These are phyloP conservation scores for Zoanthus gigantus DNA, from an alignment of 92 coral and sea anemone species.

Conservation along the genomic window DNA sequence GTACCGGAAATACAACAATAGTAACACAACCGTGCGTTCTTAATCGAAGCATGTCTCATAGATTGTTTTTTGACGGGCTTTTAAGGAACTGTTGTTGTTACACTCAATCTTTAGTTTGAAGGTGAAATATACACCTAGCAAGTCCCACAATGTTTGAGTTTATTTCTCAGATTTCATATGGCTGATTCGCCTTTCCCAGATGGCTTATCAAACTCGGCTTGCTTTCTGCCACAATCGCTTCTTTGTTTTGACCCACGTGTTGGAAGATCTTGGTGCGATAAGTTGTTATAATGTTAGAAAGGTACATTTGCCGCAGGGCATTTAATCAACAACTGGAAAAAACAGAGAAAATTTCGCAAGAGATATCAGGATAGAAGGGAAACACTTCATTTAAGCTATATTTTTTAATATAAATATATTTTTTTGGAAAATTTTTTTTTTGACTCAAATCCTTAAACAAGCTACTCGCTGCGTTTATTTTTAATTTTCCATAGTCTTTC, in stretches of 20 bases:
- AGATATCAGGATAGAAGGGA: neutral
- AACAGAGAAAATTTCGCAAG: neutral
- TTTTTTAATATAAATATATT: neutral
- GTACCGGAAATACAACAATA: slow-evolving; percentile 45
- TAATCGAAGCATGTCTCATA: slow-evolving; percentile 28
- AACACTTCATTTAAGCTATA: neutral
- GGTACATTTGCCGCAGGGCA: slow-evolving; percentile 31
- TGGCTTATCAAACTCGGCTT: slow-evolving; percentile 14
- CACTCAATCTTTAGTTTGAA: neutral
- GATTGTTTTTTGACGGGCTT: slow-evolving; percentile 34
- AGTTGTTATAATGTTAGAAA: neutral
- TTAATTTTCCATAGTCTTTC: neutral
- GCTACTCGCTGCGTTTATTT: neutral
- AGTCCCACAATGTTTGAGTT: slow-evolving; percentile 17
- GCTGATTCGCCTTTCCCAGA: neutral
- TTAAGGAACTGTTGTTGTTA: slow-evolving; percentile 5
- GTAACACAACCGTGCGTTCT: slow-evolving; percentile 23
- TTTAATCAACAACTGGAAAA: neutral
- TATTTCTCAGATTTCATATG: neutral
- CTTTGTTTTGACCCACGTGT: slow-evolving; percentile 43
- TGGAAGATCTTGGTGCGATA: slow-evolving; percentile 29
- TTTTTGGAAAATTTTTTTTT: neutral
- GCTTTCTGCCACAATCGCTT: slow-evolving; percentile 23
- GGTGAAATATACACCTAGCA: neutral
- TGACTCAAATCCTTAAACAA: neutral